phyloP scores from a whole-genome alignment of 2,888 invertebrate genomes.

The Trissolcus brochymenae region DNA sequence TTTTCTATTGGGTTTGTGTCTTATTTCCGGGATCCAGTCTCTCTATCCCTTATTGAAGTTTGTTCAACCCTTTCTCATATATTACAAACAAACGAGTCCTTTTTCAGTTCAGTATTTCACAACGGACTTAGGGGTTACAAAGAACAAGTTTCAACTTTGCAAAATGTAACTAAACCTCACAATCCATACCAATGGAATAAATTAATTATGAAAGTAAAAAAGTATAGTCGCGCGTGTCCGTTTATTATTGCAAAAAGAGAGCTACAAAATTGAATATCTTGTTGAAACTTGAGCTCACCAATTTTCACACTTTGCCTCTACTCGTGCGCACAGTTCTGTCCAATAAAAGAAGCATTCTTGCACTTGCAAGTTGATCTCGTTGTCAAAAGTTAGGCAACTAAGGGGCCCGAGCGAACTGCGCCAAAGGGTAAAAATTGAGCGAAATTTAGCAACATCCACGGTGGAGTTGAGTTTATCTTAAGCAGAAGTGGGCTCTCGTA shows the following conservation, averaged over 20 bases:
- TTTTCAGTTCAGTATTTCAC: not conserved
- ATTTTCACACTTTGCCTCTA: conserved; percentile 8
- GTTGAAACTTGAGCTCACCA: conserved; percentile 1
- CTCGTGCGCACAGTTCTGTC: not conserved
- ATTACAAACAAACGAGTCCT: conserved; percentile 8
- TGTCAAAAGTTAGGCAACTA: conserved; percentile 8
- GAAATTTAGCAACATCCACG: conserved; percentile 22
- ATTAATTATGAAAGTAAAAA: too few species aligned
- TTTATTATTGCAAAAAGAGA: too few species aligned
- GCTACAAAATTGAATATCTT: not conserved
- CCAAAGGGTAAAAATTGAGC: conserved; percentile 28
- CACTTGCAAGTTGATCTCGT: conserved; percentile 7
- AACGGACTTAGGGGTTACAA: not conserved
- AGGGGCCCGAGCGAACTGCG: conserved; percentile 4
- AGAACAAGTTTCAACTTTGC: too few species aligned
- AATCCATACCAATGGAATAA: too few species aligned
- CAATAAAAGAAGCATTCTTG: conserved; percentile 11
- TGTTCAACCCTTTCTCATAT: conserved; percentile 27
- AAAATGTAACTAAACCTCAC: too few species aligned
- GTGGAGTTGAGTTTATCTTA: conserved; percentile 65
- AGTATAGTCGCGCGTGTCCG: too few species aligned
- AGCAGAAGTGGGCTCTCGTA: conserved; percentile 8
- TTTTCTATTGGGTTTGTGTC: conserved; percentile 71
- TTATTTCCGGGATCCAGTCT: conserved; percentile 75
- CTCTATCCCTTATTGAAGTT: conserved; percentile 57